Percentiles rank a stretch among this genome's conserved stretches.
These are phyloP conservation scores for Agriotes lineatus DNA, from an alignment of 2,888 invertebrate genomes.

Conservation along the genomic window DNA sequence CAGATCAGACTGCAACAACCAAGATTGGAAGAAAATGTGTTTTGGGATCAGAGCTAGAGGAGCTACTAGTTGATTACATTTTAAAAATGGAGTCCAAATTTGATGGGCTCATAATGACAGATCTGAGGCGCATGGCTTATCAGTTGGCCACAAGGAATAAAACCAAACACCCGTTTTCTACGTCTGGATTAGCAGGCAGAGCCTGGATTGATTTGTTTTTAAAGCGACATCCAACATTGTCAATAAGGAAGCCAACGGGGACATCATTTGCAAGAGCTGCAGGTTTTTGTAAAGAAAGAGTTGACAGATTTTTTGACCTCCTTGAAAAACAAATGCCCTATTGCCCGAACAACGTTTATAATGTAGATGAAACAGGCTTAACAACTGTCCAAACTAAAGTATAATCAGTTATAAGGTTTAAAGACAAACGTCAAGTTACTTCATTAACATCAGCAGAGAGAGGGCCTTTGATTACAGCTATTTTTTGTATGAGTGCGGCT, in stretches of 20 bases:
- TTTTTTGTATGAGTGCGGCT: conserved; percentile 53
- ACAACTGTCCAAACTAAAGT: conserved; percentile 55
- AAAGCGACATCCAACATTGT: conserved; percentile 42
- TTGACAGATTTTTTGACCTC: conserved; percentile 50
- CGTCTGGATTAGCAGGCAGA: conserved; percentile 26
- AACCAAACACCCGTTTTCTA: conserved; percentile 46
- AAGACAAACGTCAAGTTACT: conserved; percentile 57
- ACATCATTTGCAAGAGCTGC: conserved; percentile 46
- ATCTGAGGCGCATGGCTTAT: conserved; percentile 51
- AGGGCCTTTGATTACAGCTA: conserved; percentile 54
- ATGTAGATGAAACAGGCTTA: conserved; percentile 61
- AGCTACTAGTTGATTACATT: conserved; percentile 45
- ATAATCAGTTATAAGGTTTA: conserved; percentile 52
- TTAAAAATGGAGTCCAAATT: conserved; percentile 48
- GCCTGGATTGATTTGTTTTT: conserved; percentile 47
- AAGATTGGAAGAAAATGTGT: conserved; percentile 42
- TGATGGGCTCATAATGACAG: conserved; percentile 53
- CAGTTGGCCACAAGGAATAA: conserved; percentile 48
- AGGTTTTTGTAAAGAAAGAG: conserved; percentile 43
- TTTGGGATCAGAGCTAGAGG: conserved; percentile 45
- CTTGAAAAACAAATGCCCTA: conserved; percentile 46
- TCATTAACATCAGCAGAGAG: conserved; percentile 58
- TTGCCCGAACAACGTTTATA: conserved; percentile 53
- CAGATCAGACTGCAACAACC: conserved; percentile 4
- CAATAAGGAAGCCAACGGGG: conserved; percentile 46